These are phyloP conservation scores for Phytoseiulus persimilis DNA, from an alignment of 2,888 invertebrate genomes.

Conservation along the genomic window DNA sequence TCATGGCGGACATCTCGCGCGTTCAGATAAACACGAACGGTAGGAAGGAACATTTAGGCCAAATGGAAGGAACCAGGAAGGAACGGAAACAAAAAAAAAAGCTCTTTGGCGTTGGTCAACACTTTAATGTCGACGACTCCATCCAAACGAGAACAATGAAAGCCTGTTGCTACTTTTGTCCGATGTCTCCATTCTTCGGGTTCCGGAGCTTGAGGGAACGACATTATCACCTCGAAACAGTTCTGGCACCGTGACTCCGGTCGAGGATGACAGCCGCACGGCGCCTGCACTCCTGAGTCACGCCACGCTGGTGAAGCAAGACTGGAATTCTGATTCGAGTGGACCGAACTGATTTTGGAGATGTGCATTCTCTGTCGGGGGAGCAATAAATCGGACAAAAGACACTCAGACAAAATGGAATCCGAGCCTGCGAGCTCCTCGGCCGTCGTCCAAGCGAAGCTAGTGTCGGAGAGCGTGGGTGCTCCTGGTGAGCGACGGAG, in stretches of 20 bases:
- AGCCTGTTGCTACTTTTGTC: neutral
- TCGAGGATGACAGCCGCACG: too few relatives aligned
- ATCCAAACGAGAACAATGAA: neutral
- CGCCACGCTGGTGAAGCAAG: too few relatives aligned
- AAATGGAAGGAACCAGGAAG: neutral
- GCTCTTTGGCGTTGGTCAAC: neutral
- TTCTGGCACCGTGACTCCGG: too few relatives aligned
- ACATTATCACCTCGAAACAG: too few relatives aligned
- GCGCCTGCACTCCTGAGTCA: too few relatives aligned
- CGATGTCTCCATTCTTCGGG: too few relatives aligned
- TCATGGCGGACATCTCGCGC: neutral
- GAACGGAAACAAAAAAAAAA: neutral
- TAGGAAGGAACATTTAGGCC: neutral
- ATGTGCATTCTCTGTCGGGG: neutral
- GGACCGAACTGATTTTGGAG: neutral
- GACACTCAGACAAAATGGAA: neutral
- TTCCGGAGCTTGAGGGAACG: too few relatives aligned
- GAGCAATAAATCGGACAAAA: neutral
- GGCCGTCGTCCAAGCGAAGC: neutral
- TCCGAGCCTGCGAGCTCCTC: neutral
- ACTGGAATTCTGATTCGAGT: neutral
- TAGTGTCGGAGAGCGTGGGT: neutral
- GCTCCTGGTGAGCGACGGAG: neutral
- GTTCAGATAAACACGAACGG: neutral
- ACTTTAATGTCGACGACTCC: neutral